Evolutionary conservation across 1,140 invertebrate species (phyloP), one percentile per base, ranked within the genome.

Genomic region (Drosophila nigromelanica): DNA sequence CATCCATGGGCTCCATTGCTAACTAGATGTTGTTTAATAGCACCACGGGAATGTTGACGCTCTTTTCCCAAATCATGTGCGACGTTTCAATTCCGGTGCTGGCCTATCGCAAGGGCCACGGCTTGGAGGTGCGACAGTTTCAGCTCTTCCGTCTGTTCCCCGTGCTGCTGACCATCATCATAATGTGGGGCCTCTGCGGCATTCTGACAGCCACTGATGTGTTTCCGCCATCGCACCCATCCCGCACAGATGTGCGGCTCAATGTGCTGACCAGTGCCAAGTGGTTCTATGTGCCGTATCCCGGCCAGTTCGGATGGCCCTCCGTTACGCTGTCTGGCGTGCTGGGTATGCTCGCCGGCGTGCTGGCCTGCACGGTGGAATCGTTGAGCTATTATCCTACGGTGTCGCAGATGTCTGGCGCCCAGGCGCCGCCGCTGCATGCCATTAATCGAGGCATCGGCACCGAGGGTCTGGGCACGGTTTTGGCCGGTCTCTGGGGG

Each of bases 381-480:
- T 97, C 96, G 1, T 94, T 98, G 56, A 97, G 97, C 78, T 97
- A 98, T 92, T 98, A 98, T 92, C 96, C 96, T 43, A 97, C 97
- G 4, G 96, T 96, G 4, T 96, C 97, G 0, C 94, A 95, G 90
- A 95, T 97, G 94, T 95, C 96, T 59, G 95, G 94, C 14, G 97
- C 96, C 0, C 95, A 95, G 0, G 94, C 96, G 0, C 97, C 97
- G 0, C 97, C 97, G 0, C 91, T 96, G 5, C 96, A 97, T 90
- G 97, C 97, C 0, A 96, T 98, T 55, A 97, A 97, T 91, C 94
- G 97, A 8, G 97, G 97, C 0, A 96, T 98, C 35, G 95, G 94
- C 5, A 95, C 96, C 0, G 97, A 98, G 92, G 97, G 97, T 0
- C 72, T 98, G 8, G 97, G 97, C 8, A 97, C 96, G 0, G 92